Percentiles rank a stretch among this genome's conserved stretches.
phyloP scores from a whole-genome alignment of 1,140 invertebrate species.

The Potamilus streckersoni region DNA sequence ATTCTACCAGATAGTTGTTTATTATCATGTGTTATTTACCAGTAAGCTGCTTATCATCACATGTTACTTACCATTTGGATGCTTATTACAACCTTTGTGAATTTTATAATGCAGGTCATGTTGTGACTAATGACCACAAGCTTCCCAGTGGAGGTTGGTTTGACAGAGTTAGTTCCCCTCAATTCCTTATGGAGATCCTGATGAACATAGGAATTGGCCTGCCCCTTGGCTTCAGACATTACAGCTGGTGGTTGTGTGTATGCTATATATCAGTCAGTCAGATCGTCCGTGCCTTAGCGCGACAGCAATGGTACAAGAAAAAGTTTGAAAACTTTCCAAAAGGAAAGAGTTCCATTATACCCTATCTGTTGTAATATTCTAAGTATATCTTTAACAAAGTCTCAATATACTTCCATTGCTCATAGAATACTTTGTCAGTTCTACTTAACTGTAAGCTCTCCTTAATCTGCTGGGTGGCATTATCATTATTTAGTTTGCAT shows the following conservation, averaged over 20 bases:
- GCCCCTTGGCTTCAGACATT: constrained; percentile 21
- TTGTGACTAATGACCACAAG: constrained; percentile 31
- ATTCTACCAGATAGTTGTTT: too few species aligned
- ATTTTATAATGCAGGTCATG: constrained; percentile 22
- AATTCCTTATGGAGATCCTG: constrained; percentile 26
- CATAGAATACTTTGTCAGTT: too few species aligned
- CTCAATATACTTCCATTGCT: too few species aligned
- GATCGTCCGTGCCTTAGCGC: constrained; percentile 17
- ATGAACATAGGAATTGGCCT: constrained; percentile 24
- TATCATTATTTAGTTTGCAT: too few species aligned
- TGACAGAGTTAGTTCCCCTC: constrained; percentile 20
- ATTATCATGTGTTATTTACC: too few species aligned
- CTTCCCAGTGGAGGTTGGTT: constrained; percentile 25
- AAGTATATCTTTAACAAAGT: too few species aligned
- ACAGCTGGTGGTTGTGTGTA: constrained; percentile 30
- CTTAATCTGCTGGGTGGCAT: too few species aligned
- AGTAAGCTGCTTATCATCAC: too few species aligned
- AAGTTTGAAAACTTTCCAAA: constrained; percentile 18
- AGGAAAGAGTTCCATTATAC: constrained; percentile 21
- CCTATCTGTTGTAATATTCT: constrained; percentile 10
- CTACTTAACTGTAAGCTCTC: too few species aligned
- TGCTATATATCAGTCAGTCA: constrained; percentile 16
- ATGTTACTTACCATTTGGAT: too few species aligned
- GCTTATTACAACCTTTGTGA: not conserved
- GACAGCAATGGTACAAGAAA: constrained; percentile 29